phyloP scores from a whole-genome alignment of 1,140 invertebrate species.

The Pogonognathellus flavescens region DNA sequence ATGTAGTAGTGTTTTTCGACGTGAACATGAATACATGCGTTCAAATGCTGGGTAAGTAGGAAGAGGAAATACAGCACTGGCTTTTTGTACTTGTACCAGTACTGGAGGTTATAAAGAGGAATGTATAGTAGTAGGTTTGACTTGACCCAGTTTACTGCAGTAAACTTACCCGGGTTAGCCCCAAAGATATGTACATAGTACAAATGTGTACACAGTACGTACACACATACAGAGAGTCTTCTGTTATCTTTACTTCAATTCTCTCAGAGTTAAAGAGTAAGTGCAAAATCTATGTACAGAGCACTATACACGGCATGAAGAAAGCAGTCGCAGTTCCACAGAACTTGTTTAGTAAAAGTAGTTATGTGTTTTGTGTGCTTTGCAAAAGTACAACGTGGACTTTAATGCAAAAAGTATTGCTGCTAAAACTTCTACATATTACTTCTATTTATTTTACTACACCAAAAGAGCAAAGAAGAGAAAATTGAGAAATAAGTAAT shows the following conservation, averaged over 20 bases:
- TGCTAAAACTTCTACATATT: too few species aligned
- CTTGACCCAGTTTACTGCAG: slow-evolving; percentile 36
- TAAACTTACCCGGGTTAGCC: slow-evolving; percentile 25
- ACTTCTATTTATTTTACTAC: too few species aligned
- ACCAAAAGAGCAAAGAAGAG: neutral
- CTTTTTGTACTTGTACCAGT: too few species aligned
- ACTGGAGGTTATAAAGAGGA: neutral
- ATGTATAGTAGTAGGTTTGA: slow-evolving; percentile 32
- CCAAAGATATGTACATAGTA: neutral
- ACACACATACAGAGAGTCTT: neutral
- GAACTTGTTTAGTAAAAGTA: too few species aligned
- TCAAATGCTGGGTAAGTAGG: slow-evolving; percentile 11
- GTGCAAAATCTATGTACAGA: slow-evolving; percentile 11
- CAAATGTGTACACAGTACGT: too few species aligned
- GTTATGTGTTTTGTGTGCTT: too few species aligned
- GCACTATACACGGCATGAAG: too few species aligned
- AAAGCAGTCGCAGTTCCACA: too few species aligned
- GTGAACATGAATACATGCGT: slow-evolving; percentile 29
- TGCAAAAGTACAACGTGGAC: too few species aligned
- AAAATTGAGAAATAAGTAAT: neutral
- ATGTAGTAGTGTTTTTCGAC: neutral
- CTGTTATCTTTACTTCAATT: neutral
- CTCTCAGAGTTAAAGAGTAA: neutral
- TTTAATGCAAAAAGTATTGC: too few species aligned
- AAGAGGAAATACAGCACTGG: neutral